Conservation (phyloP, 1,140 invertebrate species). For the Cotesia glomerata region DNA sequence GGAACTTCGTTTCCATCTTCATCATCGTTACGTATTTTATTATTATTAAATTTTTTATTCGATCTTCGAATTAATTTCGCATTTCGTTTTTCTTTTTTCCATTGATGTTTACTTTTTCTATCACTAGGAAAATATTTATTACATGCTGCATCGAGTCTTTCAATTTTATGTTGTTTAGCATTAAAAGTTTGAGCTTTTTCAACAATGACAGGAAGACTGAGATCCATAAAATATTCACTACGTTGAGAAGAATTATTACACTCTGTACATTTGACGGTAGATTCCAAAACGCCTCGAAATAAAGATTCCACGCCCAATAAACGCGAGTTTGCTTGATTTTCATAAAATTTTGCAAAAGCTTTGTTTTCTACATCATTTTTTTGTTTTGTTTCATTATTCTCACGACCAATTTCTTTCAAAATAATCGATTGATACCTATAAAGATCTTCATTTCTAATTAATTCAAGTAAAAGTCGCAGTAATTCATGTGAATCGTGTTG, state of each 20-base stretch:
- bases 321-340: constrained; percentile 79
- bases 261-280: constrained; percentile 87
- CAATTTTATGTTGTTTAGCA: constrained; percentile 49
- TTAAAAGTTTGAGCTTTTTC: constrained; percentile 72
- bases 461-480: constrained; percentile 86
- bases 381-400: constrained; percentile 70
- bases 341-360: constrained; percentile 81
- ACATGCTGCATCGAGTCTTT: constrained; percentile 36
- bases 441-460: constrained; percentile 68
- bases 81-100: constrained; percentile 72
- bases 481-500: constrained; percentile 98
- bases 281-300: constrained; percentile 89
- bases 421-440: constrained; percentile 81
- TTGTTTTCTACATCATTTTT: constrained; percentile 77
- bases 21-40: constrained; percentile 39
- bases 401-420: constrained; percentile 73
- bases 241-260: constrained; percentile 85
- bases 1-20: constrained; percentile 43
- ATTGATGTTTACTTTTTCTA: constrained; percentile 67
- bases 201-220: constrained; percentile 86
- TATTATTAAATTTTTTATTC: constrained; percentile 30
- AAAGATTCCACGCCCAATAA: constrained; percentile 78
- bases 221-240: constrained; percentile 91
- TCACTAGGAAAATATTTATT: constrained; percentile 16
- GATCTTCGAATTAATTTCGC: constrained; percentile 65